Evolutionary conservation across 2,888 invertebrate species (phyloP).

Genomic region (Brachyptera putata): DNA sequence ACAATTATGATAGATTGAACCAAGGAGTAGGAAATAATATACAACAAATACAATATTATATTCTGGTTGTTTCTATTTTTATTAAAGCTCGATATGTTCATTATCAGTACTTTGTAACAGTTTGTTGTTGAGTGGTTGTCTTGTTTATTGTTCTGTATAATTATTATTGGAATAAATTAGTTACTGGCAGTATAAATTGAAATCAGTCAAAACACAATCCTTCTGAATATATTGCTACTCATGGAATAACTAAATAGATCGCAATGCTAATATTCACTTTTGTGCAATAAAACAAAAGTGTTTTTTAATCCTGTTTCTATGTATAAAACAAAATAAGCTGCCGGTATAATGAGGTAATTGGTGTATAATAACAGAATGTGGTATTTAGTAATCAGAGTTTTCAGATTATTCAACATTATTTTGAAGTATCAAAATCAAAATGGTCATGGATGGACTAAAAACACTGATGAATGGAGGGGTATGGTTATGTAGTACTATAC

Average conservation of each 20-base stretch:
- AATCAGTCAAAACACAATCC: conserved; percentile 4
- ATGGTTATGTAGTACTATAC: too few species aligned
- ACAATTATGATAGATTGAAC: too few species aligned
- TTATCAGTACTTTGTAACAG: conserved; percentile 1
- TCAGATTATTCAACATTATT: too few species aligned
- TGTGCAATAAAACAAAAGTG: too few species aligned
- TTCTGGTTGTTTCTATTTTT: conserved; percentile 9
- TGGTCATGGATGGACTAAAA: neutral
- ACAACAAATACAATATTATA: too few species aligned
- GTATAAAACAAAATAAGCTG: conserved; percentile 5
- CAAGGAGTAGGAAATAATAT: too few species aligned
- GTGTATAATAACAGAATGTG: too few species aligned
- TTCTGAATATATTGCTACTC: neutral
- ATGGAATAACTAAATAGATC: conserved; percentile 8
- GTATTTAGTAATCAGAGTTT: too few species aligned
- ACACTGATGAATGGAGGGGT: too few species aligned
- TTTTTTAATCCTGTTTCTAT: too few species aligned
- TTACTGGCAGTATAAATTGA: conserved; percentile 8
- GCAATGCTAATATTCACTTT: neutral
- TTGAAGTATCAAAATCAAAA: neutral
- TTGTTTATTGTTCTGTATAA: neutral
- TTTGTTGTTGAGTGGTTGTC: neutral
- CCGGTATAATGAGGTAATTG: conserved; percentile 22
- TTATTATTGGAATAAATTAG: neutral
- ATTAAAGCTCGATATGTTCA: conserved; percentile 29